Conservation (phyloP, 2,113 vertebrate species). For the Elgaria multicarinata region DNA sequence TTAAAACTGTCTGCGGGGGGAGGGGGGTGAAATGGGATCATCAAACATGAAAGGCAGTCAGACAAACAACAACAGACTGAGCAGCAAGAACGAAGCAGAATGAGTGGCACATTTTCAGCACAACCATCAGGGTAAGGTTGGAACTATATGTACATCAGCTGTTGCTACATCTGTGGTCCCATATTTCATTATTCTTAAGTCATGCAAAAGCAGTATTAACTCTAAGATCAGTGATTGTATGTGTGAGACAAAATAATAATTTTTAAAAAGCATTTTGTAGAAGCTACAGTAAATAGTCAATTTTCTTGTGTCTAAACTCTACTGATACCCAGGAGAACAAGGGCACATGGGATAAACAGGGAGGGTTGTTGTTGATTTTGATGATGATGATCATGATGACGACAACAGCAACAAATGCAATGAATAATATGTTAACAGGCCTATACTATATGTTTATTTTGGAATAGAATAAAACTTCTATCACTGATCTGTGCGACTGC, state of each 20-base stretch:
- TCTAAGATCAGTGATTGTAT: conserved; percentile 14
- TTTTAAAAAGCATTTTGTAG: neutral
- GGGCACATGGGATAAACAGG: neutral
- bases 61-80: neutral
- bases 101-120: neutral
- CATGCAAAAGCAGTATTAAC: neutral
- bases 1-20: neutral
- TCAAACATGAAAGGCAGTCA: conserved; percentile 1
- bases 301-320: too few relatives aligned
- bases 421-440: neutral
- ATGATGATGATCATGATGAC: too few relatives aligned
- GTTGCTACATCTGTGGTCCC: neutral
- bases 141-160: conserved; percentile 1
- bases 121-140: neutral
- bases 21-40: neutral
- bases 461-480: neutral
- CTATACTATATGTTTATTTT: neutral
- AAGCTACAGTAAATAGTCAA: neutral
- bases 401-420: too few relatives aligned
- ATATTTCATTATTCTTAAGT: conserved; percentile 14
- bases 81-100: neutral
- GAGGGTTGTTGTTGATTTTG: neutral
- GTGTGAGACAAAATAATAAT: neutral
- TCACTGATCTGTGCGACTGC: neutral
- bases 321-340: neutral